Evolutionary conservation across 2,797 vertebrate species (phyloP).

Genomic region (Eulemur coronatus): DNA sequence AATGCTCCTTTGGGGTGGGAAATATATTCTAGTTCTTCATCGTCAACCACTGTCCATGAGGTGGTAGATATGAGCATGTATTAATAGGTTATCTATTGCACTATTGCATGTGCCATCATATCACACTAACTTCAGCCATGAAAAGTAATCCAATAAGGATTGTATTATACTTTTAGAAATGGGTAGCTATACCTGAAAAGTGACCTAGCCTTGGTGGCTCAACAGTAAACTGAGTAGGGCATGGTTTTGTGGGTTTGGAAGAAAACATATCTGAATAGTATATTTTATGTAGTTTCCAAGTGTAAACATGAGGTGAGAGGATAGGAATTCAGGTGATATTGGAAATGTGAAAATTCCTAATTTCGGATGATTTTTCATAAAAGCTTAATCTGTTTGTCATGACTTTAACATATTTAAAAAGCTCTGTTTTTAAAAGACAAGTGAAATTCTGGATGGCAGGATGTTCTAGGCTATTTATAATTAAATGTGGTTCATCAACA

Average conservation of each 20-base stretch:
- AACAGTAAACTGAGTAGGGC: neutral
- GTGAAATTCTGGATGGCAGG: conserved; percentile 43
- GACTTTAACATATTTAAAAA: conserved; percentile 13
- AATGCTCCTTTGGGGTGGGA: neutral
- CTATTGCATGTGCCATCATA: neutral
- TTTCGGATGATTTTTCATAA: conserved; percentile 49
- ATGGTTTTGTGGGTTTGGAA: conserved; percentile 19
- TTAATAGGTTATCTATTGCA: neutral
- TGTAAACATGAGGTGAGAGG: neutral
- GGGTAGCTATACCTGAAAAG: neutral
- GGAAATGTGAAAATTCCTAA: neutral
- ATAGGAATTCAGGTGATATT: neutral
- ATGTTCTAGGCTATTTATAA: conserved; percentile 65
- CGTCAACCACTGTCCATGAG: neutral
- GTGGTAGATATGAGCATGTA: neutral
- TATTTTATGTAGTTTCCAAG: conserved; percentile 24
- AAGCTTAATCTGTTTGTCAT: conserved; percentile 38
- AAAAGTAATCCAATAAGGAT: neutral
- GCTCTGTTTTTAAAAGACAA: conserved; percentile 10
- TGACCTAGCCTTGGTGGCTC: neutral
- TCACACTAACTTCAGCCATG: neutral
- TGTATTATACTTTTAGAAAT: neutral
- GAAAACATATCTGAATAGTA: neutral
- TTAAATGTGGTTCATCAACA: conserved; percentile 31
- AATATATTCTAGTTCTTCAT: neutral